Percentiles rank a stretch among this genome's conserved stretches.
Evolutionary conservation across 2,797 vertebrate genomes (phyloP).

Genomic region (Mormyrops boulengeri): DNA sequence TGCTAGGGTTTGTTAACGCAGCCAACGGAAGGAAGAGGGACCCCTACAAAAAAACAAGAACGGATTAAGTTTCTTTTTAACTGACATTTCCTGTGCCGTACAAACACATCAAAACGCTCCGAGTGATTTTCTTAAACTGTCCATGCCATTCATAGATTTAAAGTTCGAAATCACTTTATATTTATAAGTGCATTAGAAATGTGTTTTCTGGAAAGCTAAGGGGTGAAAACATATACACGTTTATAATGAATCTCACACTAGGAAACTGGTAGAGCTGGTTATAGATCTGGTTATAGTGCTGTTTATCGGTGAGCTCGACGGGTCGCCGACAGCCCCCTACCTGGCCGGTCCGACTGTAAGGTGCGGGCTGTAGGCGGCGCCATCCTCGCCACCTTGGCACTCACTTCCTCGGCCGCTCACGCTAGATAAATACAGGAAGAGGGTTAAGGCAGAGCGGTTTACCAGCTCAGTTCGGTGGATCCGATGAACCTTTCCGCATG

Average conservation of each 20-base stretch:
- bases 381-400: background rate
- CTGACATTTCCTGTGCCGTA: background rate
- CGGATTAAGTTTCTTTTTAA: background rate
- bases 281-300: no score
- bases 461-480: constrained; percentile 33
- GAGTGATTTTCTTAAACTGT: background rate
- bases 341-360: background rate
- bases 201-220: background rate
- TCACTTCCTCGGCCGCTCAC: constrained; percentile 21
- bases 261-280: background rate
- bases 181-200: background rate
- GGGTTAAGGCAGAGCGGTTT: constrained; percentile 19
- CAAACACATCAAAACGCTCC: background rate
- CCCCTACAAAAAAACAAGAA: background rate
- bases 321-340: background rate
- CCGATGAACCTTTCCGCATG: constrained; percentile 35
- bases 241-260: background rate
- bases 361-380: constrained; percentile 36
- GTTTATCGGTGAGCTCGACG: background rate
- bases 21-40: background rate
- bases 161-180: background rate
- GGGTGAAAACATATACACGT: background rate
- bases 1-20: background rate
- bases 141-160: background rate
- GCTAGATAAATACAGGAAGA: constrained; percentile 28